A percentile compares a stretch with the other conserved stretches of the same genome.
These are phyloP conservation scores for Syngnathoides biaculeatus DNA, from an alignment of 2,113 vertebrate species.

Conservation along the genomic window DNA sequence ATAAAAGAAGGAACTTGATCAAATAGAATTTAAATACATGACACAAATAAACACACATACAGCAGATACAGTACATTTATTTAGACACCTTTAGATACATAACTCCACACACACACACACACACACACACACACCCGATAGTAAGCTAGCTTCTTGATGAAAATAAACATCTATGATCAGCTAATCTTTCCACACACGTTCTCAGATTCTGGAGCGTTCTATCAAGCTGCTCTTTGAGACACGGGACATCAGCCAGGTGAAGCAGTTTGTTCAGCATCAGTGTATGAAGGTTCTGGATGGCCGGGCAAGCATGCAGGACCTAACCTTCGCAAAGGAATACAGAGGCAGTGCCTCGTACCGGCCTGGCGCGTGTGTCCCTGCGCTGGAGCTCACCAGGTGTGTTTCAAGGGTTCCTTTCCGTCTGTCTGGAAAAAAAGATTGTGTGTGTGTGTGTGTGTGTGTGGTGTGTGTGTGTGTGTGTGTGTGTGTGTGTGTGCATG, in stretches of 20 bases:
- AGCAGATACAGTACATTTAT: no score
- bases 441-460: no score
- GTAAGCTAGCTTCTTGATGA: not conserved
- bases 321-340: conserved; percentile 97
- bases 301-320: conserved; percentile 92
- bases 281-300: conserved; percentile 91
- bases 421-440: no score
- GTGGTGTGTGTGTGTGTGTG: no score
- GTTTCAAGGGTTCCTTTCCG: not conserved
- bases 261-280: conserved; percentile 92
- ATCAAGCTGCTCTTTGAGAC: conserved; percentile 98
- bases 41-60: no score
- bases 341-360: conserved; percentile 85
- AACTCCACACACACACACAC: no score
- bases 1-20: no score
- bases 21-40: no score
- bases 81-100: no score
- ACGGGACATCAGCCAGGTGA: conserved; percentile 95
- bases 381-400: conserved; percentile 94
- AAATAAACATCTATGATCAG: not conserved
- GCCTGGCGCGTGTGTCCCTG: conserved; percentile 91
- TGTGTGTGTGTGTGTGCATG: no score
- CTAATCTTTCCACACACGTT: not conserved
- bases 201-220: conserved; percentile 91
- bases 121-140: no score